Evolutionary conservation across 1,140 invertebrate genomes (phyloP), one percentile per base, ranked within the genome.

Genomic region (Lasaia peninsularis): DNA sequence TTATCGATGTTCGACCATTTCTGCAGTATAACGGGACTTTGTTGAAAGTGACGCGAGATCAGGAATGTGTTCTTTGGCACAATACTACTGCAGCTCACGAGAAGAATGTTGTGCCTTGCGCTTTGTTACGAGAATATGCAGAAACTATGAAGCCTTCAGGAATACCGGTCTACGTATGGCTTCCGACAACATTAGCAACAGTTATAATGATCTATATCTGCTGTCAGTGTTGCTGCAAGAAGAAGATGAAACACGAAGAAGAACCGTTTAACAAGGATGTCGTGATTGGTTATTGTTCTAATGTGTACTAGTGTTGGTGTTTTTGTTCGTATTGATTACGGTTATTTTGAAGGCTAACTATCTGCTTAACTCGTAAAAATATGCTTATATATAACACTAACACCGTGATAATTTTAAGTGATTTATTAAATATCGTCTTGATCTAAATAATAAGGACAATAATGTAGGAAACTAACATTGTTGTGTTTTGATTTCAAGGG

Each of bases 31-130:
- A 67, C 37, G 74, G 71, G 1, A 53, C 68, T 1, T 57, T 63
- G 3, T 50, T 88, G 11, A 68, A 71, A 59, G 69, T 86, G 18
- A 77, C 67, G 1, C 63, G 73, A 28, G 73, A 78, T 5, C 80
- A 83, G 33, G 76, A 81, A 24, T 87, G 84, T 32, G 62, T 86
- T 11, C 58, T 86, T 18, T 86, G 85, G 85, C 82, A 85, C 48
- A 88, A 88, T 53, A 59, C 65, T 8, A 78, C 76, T 0, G 49
- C 63, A 21, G 59, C 59, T n/a, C 73, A 71, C 20, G 70, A 81
- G 44, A 76, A 60, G 24, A 73, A 76, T 16, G 50, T 66, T 1
- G 62, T 88, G 16, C 76, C 80, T 2, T 88, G 85, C 61, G 69
- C 79, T 8, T 59, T 88, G 56, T 63, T 88, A 54, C 75, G 78